A percentile compares a stretch with the other conserved stretches of the same genome.
Conservation (phyloP, 2,888 invertebrate species). For the Cryptops parisi region DNA sequence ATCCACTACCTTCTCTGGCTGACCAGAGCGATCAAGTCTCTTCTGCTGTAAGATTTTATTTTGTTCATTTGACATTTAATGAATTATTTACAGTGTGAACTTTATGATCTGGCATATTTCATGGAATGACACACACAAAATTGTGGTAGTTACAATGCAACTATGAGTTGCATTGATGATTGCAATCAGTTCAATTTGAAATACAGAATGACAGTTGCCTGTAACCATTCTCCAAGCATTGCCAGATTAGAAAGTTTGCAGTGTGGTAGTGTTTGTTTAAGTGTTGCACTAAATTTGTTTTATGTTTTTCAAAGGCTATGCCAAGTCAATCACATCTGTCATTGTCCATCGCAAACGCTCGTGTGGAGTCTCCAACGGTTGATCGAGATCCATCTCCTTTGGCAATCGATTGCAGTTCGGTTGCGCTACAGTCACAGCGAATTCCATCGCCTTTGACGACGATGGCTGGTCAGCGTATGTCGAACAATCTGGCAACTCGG, state of each 20-base stretch:
- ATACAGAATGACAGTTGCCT: too few relatives aligned
- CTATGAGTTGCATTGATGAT: too few relatives aligned
- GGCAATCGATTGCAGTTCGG: slow-evolving; percentile 1
- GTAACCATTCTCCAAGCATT: too few relatives aligned
- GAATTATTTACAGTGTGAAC: too few relatives aligned
- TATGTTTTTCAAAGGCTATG: neutral
- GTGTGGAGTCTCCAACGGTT: slow-evolving; percentile 3
- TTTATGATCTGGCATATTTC: too few relatives aligned
- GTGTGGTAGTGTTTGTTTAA: too few relatives aligned
- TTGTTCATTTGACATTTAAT: neutral
- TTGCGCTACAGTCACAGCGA: slow-evolving; percentile 2
- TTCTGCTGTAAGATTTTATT: slow-evolving; percentile 2
- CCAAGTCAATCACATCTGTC: slow-evolving; percentile 5
- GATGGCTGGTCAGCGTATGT: slow-evolving; percentile 6
- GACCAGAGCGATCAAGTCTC: slow-evolving; percentile 11
- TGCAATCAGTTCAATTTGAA: too few relatives aligned
- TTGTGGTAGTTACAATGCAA: too few relatives aligned
- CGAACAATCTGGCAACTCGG: neutral
- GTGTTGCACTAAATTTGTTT: too few relatives aligned
- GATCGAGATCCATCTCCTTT: slow-evolving; percentile 9
- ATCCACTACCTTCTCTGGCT: slow-evolving; percentile 1
- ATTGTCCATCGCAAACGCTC: neutral
- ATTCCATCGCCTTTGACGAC: slow-evolving; percentile 11
- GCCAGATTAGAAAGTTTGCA: too few relatives aligned
- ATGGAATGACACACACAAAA: too few relatives aligned